Base-by-base conservation (phyloP, 2,113 vertebrate species). In the Melierax canorus region DNA sequence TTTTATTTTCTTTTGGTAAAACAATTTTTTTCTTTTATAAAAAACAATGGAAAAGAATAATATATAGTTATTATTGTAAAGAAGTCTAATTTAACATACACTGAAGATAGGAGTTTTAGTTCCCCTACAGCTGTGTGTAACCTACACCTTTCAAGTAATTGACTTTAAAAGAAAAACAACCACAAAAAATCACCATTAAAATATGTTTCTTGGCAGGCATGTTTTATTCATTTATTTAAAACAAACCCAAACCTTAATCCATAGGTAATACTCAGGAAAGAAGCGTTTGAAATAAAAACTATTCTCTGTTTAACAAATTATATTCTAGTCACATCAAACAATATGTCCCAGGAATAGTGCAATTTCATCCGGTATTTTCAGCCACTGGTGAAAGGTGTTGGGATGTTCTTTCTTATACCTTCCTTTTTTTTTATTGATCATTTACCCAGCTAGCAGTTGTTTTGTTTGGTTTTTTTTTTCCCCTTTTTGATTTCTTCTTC, bases 361-460 rank as follows among this genome's bases (percentile, higher is more conserved):
- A 96, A 62, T 97, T 96, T 97, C 86, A 91, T 73, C 67, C 67
- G 59, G 45, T 95, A 68, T 96, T 97, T 98, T 97, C 85, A 97
- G 75, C 48, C 74, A 88, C 86, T 97, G 82, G 38, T 90, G 87
- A 95, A 97, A 95, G 81, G 79, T 94, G 26, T 96, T 97, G 81
- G 89, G 67, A 90, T 58, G 32, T 97, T 95, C 74, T 90, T 97
- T 95, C 72, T 90, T 95, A 51, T 24, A 26, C 10, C 24, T 92
- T 78, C 38, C 17, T 43, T n/a, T 38, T 71, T 66, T 64, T 24
- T 38, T 34, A 46, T 32, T 91, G 78, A 76, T 74, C 11, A 87
- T 96, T 97, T 98, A 87, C 19, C 17, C 24, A 92, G 82, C 56
- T 83, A 91, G 67, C 68, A 62, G 81, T 29, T 53, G 81, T 29